These are phyloP conservation scores for Sminthurinus aureus DNA, from an alignment of 2,888 invertebrate genomes.

Conservation along the genomic window DNA sequence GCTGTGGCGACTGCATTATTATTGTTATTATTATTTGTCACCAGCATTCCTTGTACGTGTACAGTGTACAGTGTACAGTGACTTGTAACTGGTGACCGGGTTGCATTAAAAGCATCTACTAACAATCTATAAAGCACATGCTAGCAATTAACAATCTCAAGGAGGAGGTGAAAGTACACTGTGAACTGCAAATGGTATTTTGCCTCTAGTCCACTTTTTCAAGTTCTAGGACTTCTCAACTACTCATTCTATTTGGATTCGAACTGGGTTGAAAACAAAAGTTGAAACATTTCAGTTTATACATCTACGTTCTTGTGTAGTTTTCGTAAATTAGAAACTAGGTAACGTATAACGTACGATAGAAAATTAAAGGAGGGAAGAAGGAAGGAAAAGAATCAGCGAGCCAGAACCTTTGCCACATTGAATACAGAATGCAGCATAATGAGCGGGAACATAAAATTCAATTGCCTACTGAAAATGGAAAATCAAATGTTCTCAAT, in stretches of 20 bases:
- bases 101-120: neutral
- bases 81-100: neutral
- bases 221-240: too few species aligned
- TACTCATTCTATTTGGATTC: too few species aligned
- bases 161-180: neutral
- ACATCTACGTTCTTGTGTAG: neutral
- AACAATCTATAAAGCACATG: constrained; percentile 1
- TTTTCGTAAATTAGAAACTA: too few species aligned
- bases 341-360: neutral
- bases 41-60: neutral
- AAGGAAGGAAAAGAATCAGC: too few species aligned
- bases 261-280: neutral
- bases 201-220: neutral
- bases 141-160: neutral
- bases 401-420: too few species aligned
- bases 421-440: too few species aligned
- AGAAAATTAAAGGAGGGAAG: too few species aligned
- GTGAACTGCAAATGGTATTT: constrained; percentile 1
- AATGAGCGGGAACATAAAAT: too few species aligned
- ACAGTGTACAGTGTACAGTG: neutral
- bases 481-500: too few species aligned
- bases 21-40: neutral
- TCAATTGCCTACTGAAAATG: too few species aligned
- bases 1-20: neutral
- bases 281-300: constrained; percentile 1